Base-by-base conservation (phyloP, 2,113 vertebrate species). In the Speoplatyrhinus poulsoni region DNA sequence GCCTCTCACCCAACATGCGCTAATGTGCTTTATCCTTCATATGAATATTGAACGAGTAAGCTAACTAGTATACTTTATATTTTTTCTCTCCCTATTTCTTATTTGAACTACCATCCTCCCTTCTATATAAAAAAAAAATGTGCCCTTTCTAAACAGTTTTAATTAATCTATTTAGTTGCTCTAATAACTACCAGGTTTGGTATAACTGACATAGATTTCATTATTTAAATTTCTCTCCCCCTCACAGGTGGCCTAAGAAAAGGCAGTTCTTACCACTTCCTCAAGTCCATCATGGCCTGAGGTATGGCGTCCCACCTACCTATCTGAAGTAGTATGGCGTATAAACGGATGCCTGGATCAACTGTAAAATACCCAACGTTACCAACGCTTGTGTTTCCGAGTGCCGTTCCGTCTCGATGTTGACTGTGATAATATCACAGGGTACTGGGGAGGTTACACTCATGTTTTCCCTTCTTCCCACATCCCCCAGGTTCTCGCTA, bases 391-490 rank as follows among this genome's bases (percentile, higher is more conserved):
- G 67, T 49, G 61, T 8, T 77, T 82, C 11, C 6, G 57, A 13
- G 19, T 59, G 32, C 19, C 61, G 55, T 68, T 77, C 67, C 69
- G 26, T 59, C 65, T 73, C 60, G 77, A 81, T 82, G 82, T 67
- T 36, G 57, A 72, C 56, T 67, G 60, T 54, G 13, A 70, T 79
- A 78, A 87, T 81, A 89, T 83, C 76, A 62, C 69, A 0, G 12
- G 74, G 65, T 89, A 83, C 79, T 76, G 79, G 76, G 69, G 82
- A 85, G 86, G 86, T 90, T 89, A 87, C 75, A 79, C 86, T 91
- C 87, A 92, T 87, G 88, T 89, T 89, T 84, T 87, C 72, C 73
- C 85, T 84, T 82, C 72, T 69, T 61, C 60, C 2, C 82, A 79
- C 77, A 87, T 85, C 81, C 84, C 80, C 82, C 76, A 71, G 86